Evolutionary conservation across 2,888 invertebrate genomes (phyloP).

Genomic region (Tribolium freemani): DNA sequence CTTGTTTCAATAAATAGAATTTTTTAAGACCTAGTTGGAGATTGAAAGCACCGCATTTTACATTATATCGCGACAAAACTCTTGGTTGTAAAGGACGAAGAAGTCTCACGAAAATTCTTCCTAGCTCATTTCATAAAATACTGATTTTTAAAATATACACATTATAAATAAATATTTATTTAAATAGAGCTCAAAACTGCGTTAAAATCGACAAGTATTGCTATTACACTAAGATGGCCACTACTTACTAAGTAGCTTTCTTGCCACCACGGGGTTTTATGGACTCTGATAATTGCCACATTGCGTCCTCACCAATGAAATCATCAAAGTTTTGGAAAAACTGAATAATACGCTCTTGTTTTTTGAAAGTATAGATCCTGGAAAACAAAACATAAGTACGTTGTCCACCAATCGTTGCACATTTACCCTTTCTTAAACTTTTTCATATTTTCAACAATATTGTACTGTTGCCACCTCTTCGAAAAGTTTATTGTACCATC

Average conservation of each 20-base stretch:
- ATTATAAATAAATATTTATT: constrained; percentile 18
- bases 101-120: constrained; percentile 1
- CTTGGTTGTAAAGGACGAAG: constrained; percentile 7
- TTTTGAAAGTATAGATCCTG: constrained; percentile 93
- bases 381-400: constrained; percentile 56
- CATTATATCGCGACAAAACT: background rate
- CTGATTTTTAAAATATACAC: constrained; percentile 17
- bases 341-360: constrained; percentile 92
- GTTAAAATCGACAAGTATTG: constrained; percentile 37
- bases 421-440: constrained; percentile 95
- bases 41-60: constrained; percentile 1
- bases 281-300: constrained; percentile 98
- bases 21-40: constrained; percentile 12
- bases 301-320: constrained; percentile 94
- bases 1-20: constrained; percentile 44
- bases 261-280: constrained; percentile 91
- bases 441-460: constrained; percentile 98
- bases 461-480: constrained; percentile 98
- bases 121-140: constrained; percentile 23
- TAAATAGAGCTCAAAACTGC: constrained; percentile 10
- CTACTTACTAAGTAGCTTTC: constrained; percentile 61
- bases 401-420: background rate
- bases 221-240: constrained; percentile 24
- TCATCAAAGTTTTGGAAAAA: constrained; percentile 98
- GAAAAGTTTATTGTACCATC: constrained; percentile 95